Base-by-base conservation (phyloP, 2,888 invertebrate species). In the Ptilodon capucinus region DNA sequence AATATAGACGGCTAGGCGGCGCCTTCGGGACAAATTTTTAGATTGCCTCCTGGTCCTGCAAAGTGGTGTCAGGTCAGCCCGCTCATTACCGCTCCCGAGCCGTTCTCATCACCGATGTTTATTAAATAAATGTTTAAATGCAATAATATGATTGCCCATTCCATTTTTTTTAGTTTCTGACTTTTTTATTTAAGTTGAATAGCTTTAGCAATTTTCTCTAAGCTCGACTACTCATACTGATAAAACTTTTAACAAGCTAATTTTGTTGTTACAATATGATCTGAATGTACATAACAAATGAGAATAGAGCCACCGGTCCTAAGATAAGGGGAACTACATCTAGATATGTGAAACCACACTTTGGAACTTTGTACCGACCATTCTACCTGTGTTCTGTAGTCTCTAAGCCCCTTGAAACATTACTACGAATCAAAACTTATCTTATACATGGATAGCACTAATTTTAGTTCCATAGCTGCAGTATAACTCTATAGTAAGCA, bases 11-110 rank as follows among this genome's bases (percentile, higher is more conserved):
- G 79, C 80, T 76, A 76, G 70, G 78, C 74, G 76, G 72, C 81
- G 76, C 79, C 80, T 80, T 76, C 68, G 71, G 77, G 81, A 85
- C 81, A 86, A 84, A 82, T 85, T 88, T 88, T 88, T 86, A 86
- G 86, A 86, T 86, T 85, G 76, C 82, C 76, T 80, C 67, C 74
- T 62, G 75, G 71, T 76, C 69, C 70, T 79, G 69, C 73, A 74
- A 71, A 73, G 70, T 61, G 64, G 54, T 72, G 70, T 68, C 62
- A 58, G 61, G 52, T 60, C 61, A 64, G 60, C 57, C 43, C 59
- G 59, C 62, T 61, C 61, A 65, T 64, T 66, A 67, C 67, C 40
- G 30, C 16, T 18, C 30, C 34, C 40, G 52, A 56, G 51, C 54
- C 51, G 63, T 60, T 60, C 57, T 68, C 51, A 57, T 52, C 36